A percentile compares a stretch with the other conserved stretches of the same genome.
phyloP scores from a whole-genome alignment of 2,888 invertebrate genomes.

The Hypomecis atomaria region DNA sequence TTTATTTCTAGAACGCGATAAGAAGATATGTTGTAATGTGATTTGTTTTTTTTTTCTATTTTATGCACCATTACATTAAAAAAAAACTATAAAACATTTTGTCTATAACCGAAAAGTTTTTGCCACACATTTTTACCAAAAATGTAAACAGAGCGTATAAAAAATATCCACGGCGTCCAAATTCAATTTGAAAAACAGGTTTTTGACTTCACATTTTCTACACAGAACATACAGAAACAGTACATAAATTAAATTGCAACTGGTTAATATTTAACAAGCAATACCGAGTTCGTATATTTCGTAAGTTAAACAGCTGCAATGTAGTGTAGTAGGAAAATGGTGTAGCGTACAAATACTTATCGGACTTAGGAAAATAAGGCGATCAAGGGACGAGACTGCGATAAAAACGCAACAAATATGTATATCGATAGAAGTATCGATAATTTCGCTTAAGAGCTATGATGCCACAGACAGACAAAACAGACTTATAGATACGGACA shows the following conservation, averaged over 20 bases:
- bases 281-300: slow-evolving; percentile 26
- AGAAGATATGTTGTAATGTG: too few relatives aligned
- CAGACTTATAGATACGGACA: too few relatives aligned
- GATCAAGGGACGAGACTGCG: not conserved
- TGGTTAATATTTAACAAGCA: slow-evolving; percentile 15
- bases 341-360: slow-evolving; percentile 67
- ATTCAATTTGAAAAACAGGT: not conserved
- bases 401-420: not conserved
- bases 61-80: too few relatives aligned
- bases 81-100: too few relatives aligned
- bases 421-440: not conserved
- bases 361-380: slow-evolving; percentile 44
- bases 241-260: slow-evolving; percentile 13
- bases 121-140: too few relatives aligned
- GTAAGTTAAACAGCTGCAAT: slow-evolving; percentile 20
- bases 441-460: too few relatives aligned
- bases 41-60: too few relatives aligned
- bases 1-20: too few relatives aligned
- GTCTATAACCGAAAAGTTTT: too few relatives aligned
- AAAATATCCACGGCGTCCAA: too few relatives aligned
- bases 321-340: slow-evolving; percentile 54
- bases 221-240: not conserved
- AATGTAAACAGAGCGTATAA: too few relatives aligned
- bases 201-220: not conserved
- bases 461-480: too few relatives aligned